Evolutionary conservation across 2,797 vertebrate genomes (phyloP).

Genomic region (Crenuchus spilurus): DNA sequence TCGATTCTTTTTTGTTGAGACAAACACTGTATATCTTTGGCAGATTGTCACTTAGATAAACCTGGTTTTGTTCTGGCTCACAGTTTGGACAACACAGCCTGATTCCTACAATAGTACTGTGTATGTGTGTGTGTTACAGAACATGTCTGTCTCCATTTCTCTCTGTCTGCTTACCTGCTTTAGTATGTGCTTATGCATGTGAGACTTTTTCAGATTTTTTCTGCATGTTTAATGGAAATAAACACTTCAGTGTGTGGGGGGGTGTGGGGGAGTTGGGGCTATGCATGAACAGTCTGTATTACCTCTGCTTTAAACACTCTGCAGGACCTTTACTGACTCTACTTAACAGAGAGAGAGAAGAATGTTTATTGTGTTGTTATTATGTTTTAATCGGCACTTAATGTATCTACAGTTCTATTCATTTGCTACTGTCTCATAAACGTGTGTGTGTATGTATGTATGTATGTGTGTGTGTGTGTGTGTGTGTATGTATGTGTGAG

Average conservation of each 20-base stretch:
- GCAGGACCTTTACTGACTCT: slow-evolving; percentile 25
- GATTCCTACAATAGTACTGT: not conserved
- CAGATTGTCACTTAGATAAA: slow-evolving; percentile 41
- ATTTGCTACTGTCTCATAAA: too few relatives aligned
- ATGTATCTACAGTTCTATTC: not conserved
- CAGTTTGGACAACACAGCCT: slow-evolving; percentile 14
- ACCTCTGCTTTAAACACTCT: slow-evolving; percentile 39
- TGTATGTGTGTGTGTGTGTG: too few relatives aligned
- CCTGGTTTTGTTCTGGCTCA: slow-evolving; percentile 41
- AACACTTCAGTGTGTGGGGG: slow-evolving; percentile 21
- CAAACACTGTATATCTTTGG: slow-evolving; percentile 33
- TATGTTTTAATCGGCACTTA: slow-evolving; percentile 4
- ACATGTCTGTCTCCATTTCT: not conserved
- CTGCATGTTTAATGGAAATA: slow-evolving; percentile 59
- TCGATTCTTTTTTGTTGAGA: slow-evolving; percentile 39
- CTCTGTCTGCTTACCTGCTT: not conserved
- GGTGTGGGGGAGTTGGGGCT: not conserved
- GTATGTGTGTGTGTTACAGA: slow-evolving; percentile 51
- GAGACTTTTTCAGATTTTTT: slow-evolving; percentile 37
- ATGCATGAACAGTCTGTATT: slow-evolving; percentile 32
- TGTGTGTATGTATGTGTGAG: too few relatives aligned
- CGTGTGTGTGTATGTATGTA: too few relatives aligned
- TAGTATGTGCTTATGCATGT: not conserved
- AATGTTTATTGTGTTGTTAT: too few relatives aligned
- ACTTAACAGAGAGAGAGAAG: slow-evolving; percentile 19